Base-by-base conservation (phyloP, 2,888 invertebrate genomes). In the Odontocerum albicorne region DNA sequence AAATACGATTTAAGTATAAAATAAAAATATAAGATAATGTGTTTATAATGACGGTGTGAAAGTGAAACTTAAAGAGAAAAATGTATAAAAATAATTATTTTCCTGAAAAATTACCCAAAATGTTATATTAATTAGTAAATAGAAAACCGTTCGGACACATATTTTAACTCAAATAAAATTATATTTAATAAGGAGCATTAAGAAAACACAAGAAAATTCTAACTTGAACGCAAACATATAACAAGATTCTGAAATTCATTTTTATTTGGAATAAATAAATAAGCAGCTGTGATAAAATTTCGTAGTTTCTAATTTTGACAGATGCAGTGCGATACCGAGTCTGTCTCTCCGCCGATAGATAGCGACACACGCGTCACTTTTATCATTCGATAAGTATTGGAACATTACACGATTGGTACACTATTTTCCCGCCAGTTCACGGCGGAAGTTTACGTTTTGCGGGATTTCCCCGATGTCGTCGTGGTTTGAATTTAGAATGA, bases 381-480 rank as follows among this genome's bases (percentile, higher is more conserved):
- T 43, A 42, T 19, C 15, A 35, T 35, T 35, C 50, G 50, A 43
- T 21, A 32, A 21, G 35, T 33, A 43, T 50, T 43, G 50, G 33
- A 40, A 32, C 39, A n/a, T 17, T 13, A 31, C 35, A 47, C 21
- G n/a, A n/a, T n/a, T n/a, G n/a, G n/a, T n/a, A 43, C 16, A 45
- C 19, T 16, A 32, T 31, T 44, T 47, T 47, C 47, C 47, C 47
- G 39, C 47, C 47, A 39, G 16, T 22, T 42, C 42, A 12, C 12
- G 27, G 22, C 16, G 47, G 47, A 47, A 47, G 38, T 27, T 46
- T 45, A 35, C 46, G 19, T 32, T n/a, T n/a, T 8, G 12, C 8
- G 13, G 17, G n/a, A 35, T 46, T 46, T 33, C 46, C 15, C 13
- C 22, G 22, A 35, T 7, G 13, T 12, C 35, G 35, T 15, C n/a